phyloP scores from a whole-genome alignment of 2,113 vertebrate species.

The Salvator merianae region DNA sequence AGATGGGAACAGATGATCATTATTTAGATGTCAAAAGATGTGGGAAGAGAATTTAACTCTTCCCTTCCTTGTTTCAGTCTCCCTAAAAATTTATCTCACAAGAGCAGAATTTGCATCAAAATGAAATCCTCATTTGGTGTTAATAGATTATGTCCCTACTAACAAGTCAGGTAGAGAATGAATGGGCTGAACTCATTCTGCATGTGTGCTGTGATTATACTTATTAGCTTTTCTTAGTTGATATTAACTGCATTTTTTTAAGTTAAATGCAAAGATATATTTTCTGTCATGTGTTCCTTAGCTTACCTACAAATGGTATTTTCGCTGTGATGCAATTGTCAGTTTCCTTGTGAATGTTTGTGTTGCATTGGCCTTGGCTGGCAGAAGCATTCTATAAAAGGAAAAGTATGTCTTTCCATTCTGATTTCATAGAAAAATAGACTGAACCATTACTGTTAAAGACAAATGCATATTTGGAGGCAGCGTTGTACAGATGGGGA shows the following conservation, averaged over 20 bases:
- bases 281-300: background rate
- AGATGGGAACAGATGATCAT: no score
- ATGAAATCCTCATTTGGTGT: background rate
- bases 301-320: background rate
- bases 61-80: background rate
- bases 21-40: no score
- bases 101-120: background rate
- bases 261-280: background rate
- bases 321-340: background rate
- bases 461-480: no score
- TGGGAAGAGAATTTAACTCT: no score
- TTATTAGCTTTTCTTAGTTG: background rate
- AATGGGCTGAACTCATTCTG: background rate
- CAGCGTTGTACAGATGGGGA: no score
- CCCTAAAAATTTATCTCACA: background rate
- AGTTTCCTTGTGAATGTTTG: background rate
- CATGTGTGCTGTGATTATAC: background rate
- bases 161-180: background rate
- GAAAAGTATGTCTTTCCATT: slow-evolving; percentile 12
- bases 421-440: background rate
- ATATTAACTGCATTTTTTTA: background rate
- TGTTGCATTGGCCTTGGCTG: background rate
- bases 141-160: background rate
- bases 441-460: background rate
- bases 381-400: background rate